Percentiles rank a stretch among this genome's conserved stretches.
Conservation (phyloP, 2,888 invertebrate genomes). For the Hirtodrosophila duncani region DNA sequence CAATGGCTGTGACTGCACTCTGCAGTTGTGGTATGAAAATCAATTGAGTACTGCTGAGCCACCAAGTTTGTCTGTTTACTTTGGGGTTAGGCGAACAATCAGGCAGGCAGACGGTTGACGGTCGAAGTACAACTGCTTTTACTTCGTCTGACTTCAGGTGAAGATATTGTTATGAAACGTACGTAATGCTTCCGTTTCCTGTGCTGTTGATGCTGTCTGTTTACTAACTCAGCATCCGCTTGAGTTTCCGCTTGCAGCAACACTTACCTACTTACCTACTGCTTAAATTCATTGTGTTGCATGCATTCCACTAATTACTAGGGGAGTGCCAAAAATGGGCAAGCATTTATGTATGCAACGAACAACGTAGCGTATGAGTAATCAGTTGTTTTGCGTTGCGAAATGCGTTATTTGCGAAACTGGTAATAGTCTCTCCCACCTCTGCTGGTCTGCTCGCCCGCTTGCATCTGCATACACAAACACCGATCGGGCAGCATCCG, state of each 20-base stretch:
- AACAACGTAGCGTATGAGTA: slow-evolving; percentile 38
- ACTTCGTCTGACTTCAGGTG: slow-evolving; percentile 7
- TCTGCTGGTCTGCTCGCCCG: no score
- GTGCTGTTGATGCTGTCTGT: slow-evolving; percentile 16
- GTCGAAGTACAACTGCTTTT: no score
- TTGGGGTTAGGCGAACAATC: no score
- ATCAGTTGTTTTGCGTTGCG: slow-evolving; percentile 16
- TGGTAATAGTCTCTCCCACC: no score
- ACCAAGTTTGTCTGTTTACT: slow-evolving; percentile 18
- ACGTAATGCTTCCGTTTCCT: slow-evolving; percentile 32
- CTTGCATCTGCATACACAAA: no score
- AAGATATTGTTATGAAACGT: slow-evolving; percentile 24
- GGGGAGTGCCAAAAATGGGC: not conserved
- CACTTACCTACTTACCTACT: no score
- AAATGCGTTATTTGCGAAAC: no score
- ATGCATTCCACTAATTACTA: slow-evolving; percentile 1
- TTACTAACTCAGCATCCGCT: slow-evolving; percentile 1
- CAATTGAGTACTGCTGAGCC: slow-evolving; percentile 33
- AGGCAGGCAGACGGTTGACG: no score
- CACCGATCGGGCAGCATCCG: no score
- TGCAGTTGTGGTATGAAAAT: slow-evolving; percentile 18
- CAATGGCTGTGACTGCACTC: no score
- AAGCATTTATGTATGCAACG: not conserved
- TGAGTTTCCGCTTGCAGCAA: slow-evolving; percentile 5
- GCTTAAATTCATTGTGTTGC: slow-evolving; percentile 9